Conservation (phyloP, 1,140 invertebrate genomes). For the Drosophila mojavensis region DNA sequence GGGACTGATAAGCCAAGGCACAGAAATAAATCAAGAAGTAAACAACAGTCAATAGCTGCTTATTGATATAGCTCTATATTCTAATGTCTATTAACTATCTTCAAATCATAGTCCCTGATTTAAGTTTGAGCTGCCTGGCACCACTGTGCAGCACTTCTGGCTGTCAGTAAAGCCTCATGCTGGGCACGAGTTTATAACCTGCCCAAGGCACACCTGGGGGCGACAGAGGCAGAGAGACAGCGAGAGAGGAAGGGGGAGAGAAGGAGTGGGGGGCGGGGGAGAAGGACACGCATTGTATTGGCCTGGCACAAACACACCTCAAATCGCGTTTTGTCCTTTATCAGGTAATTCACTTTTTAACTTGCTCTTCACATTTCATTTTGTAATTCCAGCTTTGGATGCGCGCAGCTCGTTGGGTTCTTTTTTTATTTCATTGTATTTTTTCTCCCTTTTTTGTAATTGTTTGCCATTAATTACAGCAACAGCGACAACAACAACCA, state of each 20-base stretch:
- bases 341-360: constrained; percentile 81
- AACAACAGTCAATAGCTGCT: not conserved
- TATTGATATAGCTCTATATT: too few species aligned
- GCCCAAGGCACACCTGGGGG: constrained; percentile 24
- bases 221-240: not conserved
- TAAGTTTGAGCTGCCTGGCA: not conserved
- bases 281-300: constrained; percentile 34
- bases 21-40: not conserved
- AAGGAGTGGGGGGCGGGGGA: not conserved
- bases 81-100: too few species aligned
- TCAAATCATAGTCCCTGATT: not conserved
- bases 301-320: constrained; percentile 67
- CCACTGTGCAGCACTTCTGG: constrained; percentile 50
- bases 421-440: constrained; percentile 34
- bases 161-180: constrained; percentile 50
- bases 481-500: constrained; percentile 38
- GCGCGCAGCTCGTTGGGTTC: constrained; percentile 32
- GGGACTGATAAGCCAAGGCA: constrained; percentile 6
- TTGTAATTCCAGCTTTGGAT: constrained; percentile 65
- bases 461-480: constrained; percentile 81
- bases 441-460: constrained; percentile 57
- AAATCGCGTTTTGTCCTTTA: constrained; percentile 81
- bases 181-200: constrained; percentile 57
- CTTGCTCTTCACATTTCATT: constrained; percentile 79
- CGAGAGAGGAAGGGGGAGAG: not conserved